phyloP scores from a whole-genome alignment of 37 sponge, comb jelly and placozoan genomes.

The Beroe ovata region DNA sequence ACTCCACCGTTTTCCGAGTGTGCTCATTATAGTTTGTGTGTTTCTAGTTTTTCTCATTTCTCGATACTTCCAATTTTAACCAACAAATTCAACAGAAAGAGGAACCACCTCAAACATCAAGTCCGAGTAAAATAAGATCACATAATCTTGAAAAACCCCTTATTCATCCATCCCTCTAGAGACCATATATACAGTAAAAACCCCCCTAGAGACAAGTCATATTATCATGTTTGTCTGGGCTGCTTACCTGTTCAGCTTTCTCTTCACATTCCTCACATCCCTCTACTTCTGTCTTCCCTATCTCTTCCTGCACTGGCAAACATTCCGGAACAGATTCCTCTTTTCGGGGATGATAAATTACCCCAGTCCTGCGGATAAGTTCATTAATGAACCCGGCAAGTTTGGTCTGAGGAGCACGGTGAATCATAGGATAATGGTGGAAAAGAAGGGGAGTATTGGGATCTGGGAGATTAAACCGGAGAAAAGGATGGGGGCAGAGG shows the following conservation, averaged over 20 bases:
- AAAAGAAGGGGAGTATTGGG: background rate
- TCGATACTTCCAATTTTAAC: too few relatives aligned
- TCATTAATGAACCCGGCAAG: background rate
- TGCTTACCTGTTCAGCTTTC: background rate
- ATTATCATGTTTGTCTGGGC: background rate
- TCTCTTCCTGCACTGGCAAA: background rate
- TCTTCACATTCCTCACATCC: background rate
- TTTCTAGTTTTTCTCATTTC: too few relatives aligned
- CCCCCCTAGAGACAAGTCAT: too few relatives aligned
- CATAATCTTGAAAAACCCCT: too few relatives aligned
- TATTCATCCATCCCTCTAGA: too few relatives aligned
- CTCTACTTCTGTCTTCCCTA: background rate
- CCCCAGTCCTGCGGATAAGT: slow-evolving; percentile 28
- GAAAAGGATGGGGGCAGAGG: too few relatives aligned
- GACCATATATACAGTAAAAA: too few relatives aligned
- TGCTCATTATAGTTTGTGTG: too few relatives aligned
- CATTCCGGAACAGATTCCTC: slow-evolving; percentile 32
- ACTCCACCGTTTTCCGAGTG: too few relatives aligned
- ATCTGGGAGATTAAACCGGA: slow-evolving; percentile 19
- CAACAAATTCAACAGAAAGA: too few relatives aligned
- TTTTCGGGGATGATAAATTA: slow-evolving; percentile 56
- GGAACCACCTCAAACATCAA: too few relatives aligned
- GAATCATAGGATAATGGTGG: background rate
- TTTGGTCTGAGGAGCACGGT: slow-evolving; percentile 14
- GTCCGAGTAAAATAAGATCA: too few relatives aligned